Conservation (phyloP, 2,113 vertebrate genomes). For the Ochotona curzoniae region DNA sequence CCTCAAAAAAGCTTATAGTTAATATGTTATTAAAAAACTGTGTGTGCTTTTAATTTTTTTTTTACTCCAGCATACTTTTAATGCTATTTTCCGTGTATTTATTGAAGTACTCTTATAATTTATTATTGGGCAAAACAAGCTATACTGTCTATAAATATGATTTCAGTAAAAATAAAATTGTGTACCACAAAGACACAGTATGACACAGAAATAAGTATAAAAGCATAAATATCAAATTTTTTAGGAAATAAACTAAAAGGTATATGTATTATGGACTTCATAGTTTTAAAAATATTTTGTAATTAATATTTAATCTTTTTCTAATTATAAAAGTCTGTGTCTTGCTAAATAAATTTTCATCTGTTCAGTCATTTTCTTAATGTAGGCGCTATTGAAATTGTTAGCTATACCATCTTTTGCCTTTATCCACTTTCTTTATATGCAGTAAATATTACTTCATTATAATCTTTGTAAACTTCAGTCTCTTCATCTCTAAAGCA, state of each 20-base stretch:
- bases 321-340: constrained; percentile 14
- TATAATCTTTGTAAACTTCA: constrained; percentile 18
- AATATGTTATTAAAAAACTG: too few relatives aligned
- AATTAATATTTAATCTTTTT: constrained; percentile 34
- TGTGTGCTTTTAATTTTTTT: too few relatives aligned
- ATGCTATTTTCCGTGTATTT: too few relatives aligned
- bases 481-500: constrained; percentile 2
- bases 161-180: constrained; percentile 21
- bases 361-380: not conserved
- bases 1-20: too few relatives aligned
- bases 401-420: constrained; percentile 46
- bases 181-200: not conserved
- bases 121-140: not conserved
- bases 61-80: too few relatives aligned
- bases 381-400: constrained; percentile 43
- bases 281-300: constrained; percentile 28
- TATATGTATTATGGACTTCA: not conserved
- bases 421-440: not conserved
- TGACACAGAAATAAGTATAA: constrained; percentile 6
- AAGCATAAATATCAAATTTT: constrained; percentile 1
- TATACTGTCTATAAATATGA: not conserved
- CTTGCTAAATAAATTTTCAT: constrained; percentile 36
- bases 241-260: not conserved
- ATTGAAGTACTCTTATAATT: too few relatives aligned
- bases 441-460: not conserved